Percentiles rank a stretch among this genome's conserved stretches.
Evolutionary conservation across 2,797 vertebrate genomes (phyloP).

Genomic region (Smutsia temminckii): DNA sequence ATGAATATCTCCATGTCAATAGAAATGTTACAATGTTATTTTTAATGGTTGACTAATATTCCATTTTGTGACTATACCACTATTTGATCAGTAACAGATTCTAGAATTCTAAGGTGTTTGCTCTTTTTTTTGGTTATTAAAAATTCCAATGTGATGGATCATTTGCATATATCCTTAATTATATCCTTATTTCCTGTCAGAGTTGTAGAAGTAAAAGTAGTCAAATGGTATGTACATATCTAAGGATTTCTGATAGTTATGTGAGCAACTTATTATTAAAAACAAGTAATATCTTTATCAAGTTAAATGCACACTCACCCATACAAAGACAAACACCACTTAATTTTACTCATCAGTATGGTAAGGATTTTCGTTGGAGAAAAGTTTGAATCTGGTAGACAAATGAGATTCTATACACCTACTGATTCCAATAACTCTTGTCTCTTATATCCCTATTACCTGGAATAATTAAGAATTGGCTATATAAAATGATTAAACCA

Average conservation of each 20-base stretch:
- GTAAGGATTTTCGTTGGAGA: neutral
- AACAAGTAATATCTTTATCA: neutral
- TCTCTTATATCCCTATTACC: neutral
- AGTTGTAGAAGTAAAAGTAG: neutral
- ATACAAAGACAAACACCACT: neutral
- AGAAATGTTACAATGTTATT: neutral
- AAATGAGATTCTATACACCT: neutral
- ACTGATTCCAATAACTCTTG: neutral
- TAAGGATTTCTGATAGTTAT: conserved; percentile 9
- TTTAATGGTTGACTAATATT: neutral
- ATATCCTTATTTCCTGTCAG: neutral
- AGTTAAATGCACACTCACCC: neutral
- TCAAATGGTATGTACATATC: neutral
- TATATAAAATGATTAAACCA: neutral
- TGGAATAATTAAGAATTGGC: neutral
- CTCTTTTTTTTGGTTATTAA: neutral
- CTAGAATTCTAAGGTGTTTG: neutral
- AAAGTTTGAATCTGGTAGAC: neutral
- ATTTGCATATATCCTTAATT: neutral
- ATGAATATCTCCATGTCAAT: neutral
- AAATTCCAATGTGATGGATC: neutral
- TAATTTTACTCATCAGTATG: neutral
- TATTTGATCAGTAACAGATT: neutral
- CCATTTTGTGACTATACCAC: neutral
- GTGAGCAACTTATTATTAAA: conserved; percentile 25